Percentiles rank a stretch among this genome's conserved stretches.
phyloP scores from a whole-genome alignment of 2,113 vertebrate genomes.

The Lanius ludovicianus region DNA sequence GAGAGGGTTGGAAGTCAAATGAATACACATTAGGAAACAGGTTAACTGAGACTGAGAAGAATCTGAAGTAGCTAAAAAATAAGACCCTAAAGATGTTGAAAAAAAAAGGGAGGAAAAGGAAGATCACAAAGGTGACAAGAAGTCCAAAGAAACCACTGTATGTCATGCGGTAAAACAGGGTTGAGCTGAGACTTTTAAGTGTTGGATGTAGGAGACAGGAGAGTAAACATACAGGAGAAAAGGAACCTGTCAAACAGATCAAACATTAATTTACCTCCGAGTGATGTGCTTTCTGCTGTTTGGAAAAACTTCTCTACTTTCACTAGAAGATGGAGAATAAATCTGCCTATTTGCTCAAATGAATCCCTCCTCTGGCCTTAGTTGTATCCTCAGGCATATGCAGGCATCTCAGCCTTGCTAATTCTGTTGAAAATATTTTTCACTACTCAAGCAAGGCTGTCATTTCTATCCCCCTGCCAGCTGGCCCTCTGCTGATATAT shows the following conservation, averaged over 20 bases:
- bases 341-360: neutral
- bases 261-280: neutral
- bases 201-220: neutral
- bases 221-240: neutral
- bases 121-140: neutral
- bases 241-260: neutral
- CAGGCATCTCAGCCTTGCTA: neutral
- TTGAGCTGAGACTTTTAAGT: neutral
- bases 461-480: slow-evolving; percentile 29
- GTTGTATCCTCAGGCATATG: neutral
- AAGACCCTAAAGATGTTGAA: neutral
- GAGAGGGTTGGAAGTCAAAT: neutral
- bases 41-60: neutral
- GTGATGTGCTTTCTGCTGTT: neutral
- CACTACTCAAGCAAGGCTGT: slow-evolving; percentile 12
- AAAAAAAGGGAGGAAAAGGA: neutral
- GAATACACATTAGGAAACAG: neutral
- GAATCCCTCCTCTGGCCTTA: neutral
- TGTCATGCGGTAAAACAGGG: neutral
- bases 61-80: neutral
- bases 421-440: slow-evolving; percentile 41
- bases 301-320: neutral
- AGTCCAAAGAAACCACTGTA: neutral
- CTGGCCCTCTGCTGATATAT: slow-evolving; percentile 22
- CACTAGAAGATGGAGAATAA: neutral